Base-by-base conservation (phyloP, 2,888 invertebrate genomes). In the Cheilosia grossa region DNA sequence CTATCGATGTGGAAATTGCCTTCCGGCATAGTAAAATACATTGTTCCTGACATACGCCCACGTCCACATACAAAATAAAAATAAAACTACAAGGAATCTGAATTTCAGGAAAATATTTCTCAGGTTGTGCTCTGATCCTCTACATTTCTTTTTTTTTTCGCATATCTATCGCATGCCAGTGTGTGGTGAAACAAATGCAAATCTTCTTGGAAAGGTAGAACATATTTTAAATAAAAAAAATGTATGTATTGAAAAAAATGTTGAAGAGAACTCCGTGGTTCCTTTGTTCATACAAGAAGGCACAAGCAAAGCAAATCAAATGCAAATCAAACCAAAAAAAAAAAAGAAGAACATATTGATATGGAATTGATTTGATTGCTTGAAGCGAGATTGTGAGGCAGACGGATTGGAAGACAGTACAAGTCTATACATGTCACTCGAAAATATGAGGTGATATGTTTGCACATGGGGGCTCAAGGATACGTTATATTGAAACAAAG, bases 301-400 rank as follows among this genome's bases (percentile, higher is more conserved):
- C 54, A 66, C 59, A 73, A 72, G 72, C 73, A 74, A 30, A 30
- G 30, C 30, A 30, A 74, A 67, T 82, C 79, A 73, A 82, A 82
- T 79, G 82, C 82, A 82, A 83, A 83, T 83, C 83, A 80, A 83
- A 51, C 15, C 21, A 13, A 51, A 83, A 61, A 75, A 59, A 80
- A 51, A 24, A 24, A 51, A 67, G 70, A 59, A 83, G 58, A 80
- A 69, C 83, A 80, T 80, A 80, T 80, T 83, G 83, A 80, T 70
- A 74, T 80, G 80, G 70, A 80, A 83, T 74, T 83, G 83, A 83
- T 80, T 80, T 80, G 73, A 83, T 83, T 74, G 83, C 83, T 59
- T 63, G 30, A 47, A 74, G 83, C 69, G 21, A 80, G 64, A 82
- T 77, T 51, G 33, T 59, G 44, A 61, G 53, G 27, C 51, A 69